Conservation (phyloP, 2,888 invertebrate genomes). For the Scotopteryx bipunctaria region DNA sequence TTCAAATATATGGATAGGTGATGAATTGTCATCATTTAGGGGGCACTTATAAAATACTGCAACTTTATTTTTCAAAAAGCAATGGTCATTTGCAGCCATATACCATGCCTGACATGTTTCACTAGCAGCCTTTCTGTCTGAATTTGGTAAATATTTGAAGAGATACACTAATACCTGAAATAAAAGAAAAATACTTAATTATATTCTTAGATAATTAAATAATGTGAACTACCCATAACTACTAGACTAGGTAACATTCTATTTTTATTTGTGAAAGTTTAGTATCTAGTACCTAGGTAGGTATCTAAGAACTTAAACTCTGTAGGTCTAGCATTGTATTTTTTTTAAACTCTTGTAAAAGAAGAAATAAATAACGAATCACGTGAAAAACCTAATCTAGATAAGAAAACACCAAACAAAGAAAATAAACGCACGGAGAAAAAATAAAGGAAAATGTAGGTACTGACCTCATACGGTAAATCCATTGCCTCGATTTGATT, state of each 20-base stretch:
- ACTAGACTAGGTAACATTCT: too few relatives aligned
- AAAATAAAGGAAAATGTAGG: not conserved
- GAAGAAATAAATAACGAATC: conserved; percentile 43
- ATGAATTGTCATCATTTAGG: conserved; percentile 65
- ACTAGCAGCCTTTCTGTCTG: conserved; percentile 86
- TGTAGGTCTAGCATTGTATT: too few relatives aligned
- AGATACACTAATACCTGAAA: conserved; percentile 85
- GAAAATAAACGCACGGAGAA: conserved; percentile 46
- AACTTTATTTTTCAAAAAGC: conserved; percentile 80
- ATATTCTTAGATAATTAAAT: too few relatives aligned
- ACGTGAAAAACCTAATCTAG: conserved; percentile 64
- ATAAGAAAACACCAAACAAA: conserved; percentile 37
- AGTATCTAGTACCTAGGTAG: too few relatives aligned
- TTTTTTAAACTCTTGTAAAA: not conserved
- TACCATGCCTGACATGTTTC: conserved; percentile 87
- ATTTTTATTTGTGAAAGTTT: too few relatives aligned
- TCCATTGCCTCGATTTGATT: conserved; percentile 49
- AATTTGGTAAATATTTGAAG: conserved; percentile 84
- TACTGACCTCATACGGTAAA: conserved; percentile 68
- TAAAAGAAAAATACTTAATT: not conserved
- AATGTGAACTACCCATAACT: too few relatives aligned
- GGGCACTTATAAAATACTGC: conserved; percentile 73
- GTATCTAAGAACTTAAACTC: too few relatives aligned
- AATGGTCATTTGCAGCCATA: conserved; percentile 85
- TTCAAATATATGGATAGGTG: conserved; percentile 67